Base-by-base conservation (phyloP, 2,888 invertebrate species). In the Melanargia galathea region DNA sequence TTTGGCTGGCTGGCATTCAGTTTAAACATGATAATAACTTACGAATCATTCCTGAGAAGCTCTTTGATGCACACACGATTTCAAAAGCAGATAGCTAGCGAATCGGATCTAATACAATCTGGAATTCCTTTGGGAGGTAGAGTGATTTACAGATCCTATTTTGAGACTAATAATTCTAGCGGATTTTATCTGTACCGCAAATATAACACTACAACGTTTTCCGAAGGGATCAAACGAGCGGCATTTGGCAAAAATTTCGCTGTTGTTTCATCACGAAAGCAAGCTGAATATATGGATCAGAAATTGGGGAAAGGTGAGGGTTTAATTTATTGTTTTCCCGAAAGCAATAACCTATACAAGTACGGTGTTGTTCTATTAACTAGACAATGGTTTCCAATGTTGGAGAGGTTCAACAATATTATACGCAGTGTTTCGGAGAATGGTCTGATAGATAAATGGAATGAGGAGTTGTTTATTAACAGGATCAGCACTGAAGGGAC, bases 41-140 rank as follows among this genome's bases (percentile, higher is more conserved):
- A 92, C 77, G 90, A 87, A 77, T 91, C 92, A 70, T 89, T 91
- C 74, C 83, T 92, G 64, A 83, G 92, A 77, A 90, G 83, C 76
- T 92, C 90, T 78, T 74, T 92, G 81, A 91, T 92, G 86, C 90
- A 92, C 70, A 92, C 92, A 67, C 82, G 91, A 76, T 92, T 84
- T 74, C 89, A 87, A 74, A 91, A 86, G 78, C 92, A 92, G 83
- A 90, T 92, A 82, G 84, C 84, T 69, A 85, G 75, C 65, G 88
- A 88, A 75, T 71, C 78, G 66, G 90, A 90, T 80, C 81, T 92
- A 71, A 85, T 91, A 74, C 79, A 79, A 77, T 89, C 86, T 67
- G 74, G 81, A 69, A 85, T 91, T 73, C 81, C 84, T 69, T 70
- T 92, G 76, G 91, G 90, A 75, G 92, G 92, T 67, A 83, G 90